These are phyloP conservation scores for Orchesella flavescens DNA, from an alignment of 2,888 invertebrate genomes.

Conservation along the genomic window DNA sequence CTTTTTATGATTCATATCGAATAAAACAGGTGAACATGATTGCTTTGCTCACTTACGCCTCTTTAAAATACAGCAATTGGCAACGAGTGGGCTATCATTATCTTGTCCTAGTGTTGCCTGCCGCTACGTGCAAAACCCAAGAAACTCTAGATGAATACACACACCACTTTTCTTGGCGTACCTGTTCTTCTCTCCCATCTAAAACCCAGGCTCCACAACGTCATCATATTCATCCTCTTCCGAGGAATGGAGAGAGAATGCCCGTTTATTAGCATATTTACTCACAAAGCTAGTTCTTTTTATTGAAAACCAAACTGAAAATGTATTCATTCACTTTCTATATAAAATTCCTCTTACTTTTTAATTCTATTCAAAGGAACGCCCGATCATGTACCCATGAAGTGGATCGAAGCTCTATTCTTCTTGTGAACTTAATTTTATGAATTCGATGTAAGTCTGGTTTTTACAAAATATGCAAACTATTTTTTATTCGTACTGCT, in stretches of 20 bases:
- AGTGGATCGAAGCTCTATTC: neutral
- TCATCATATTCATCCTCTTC: neutral
- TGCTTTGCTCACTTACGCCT: neutral
- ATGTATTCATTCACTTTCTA: neutral
- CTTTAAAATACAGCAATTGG: slow-evolving; percentile 30
- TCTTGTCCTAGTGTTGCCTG: slow-evolving; percentile 58
- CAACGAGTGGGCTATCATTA: slow-evolving; percentile 46
- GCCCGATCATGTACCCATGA: neutral
- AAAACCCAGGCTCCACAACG: neutral
- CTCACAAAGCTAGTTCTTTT: no score
- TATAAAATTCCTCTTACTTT: neutral
- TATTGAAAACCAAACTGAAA: neutral
- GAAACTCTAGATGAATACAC: slow-evolving; percentile 18
- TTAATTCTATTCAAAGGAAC: no score
- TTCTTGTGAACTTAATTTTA: slow-evolving; percentile 34
- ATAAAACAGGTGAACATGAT: neutral
- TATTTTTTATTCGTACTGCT: neutral
- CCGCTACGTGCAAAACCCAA: slow-evolving; percentile 3
- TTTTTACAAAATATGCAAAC: slow-evolving; percentile 9
- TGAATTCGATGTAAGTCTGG: slow-evolving; percentile 17
- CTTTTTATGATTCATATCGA: neutral
- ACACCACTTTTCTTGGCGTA: slow-evolving; percentile 30
- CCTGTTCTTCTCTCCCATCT: slow-evolving; percentile 24
- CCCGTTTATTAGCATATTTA: no score
- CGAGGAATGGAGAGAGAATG: neutral